Conservation (phyloP, 1,140 invertebrate genomes). For the Stegodyphus dumicola region DNA sequence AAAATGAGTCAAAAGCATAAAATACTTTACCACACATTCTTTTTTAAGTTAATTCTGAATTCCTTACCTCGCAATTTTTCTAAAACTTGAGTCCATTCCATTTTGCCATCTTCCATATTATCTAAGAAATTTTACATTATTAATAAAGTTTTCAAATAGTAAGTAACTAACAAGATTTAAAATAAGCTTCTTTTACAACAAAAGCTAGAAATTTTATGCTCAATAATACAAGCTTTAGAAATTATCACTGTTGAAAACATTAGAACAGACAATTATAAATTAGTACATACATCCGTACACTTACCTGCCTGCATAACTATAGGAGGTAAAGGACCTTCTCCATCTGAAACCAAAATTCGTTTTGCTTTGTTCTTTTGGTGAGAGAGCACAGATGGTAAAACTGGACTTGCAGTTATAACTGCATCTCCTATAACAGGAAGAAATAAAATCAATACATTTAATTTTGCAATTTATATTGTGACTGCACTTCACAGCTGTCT, state of each 20-base stretch:
- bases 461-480: too few relatives aligned
- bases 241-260: too few relatives aligned
- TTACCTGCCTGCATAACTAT: constrained; percentile 47
- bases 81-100: constrained; percentile 39
- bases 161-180: too few relatives aligned
- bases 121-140: not conserved
- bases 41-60: not conserved
- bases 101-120: constrained; percentile 22
- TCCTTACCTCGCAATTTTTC: constrained; percentile 34
- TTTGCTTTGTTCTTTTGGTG: constrained; percentile 17
- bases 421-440: too few relatives aligned
- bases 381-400: not conserved
- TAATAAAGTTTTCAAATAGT: not conserved
- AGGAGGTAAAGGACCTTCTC: constrained; percentile 61
- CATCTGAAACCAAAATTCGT: constrained; percentile 57
- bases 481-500: too few relatives aligned
- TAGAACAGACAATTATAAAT: too few relatives aligned
- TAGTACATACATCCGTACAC: not conserved
- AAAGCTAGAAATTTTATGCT: too few relatives aligned
- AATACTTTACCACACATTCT: not conserved
- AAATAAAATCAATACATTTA: too few relatives aligned
- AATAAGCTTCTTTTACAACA: too few relatives aligned
- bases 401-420: too few relatives aligned
- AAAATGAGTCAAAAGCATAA: not conserved
- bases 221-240: too few relatives aligned